Base-by-base conservation (phyloP, 92 coral and sea anemone species). In the Nematostella vectensis region DNA sequence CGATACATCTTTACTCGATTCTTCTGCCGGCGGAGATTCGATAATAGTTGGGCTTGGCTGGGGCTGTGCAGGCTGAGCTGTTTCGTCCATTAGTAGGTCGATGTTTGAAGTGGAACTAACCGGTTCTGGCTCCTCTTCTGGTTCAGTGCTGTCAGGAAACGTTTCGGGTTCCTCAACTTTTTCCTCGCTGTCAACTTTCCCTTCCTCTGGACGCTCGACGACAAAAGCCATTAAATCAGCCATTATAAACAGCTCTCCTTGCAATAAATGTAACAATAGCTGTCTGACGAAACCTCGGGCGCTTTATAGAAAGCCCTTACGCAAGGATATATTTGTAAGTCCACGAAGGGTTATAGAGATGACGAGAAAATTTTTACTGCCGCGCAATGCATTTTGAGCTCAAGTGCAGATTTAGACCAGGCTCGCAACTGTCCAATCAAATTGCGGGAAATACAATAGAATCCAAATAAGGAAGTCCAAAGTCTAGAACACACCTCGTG, bases 351-450 rank as follows among this genome's bases (percentile, higher is more conserved):
- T 66, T 66, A 53, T 53, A 53, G 57, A 53, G 55, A 59, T 27
- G 72, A 66, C 53, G 72, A 37, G 55, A 56, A 0, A 42, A 54
- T 43, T 54, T 66, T 42, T 66, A 54, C 55, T 53, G 62, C 45
- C 47, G 72, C 72, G 72, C 72, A 66, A 66, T 64, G 40, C 70
- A 51, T 55, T 66, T 66, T 55, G 72, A 66, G 63, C 60, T 50
- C 40, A 20, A 48, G 57, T 54, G 51, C 51, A n/a, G 72, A 75
- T 75, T 67, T 75, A 68, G 68, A 48, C 59, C 38, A 68, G 68
- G 70, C 67, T 26, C 31, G 18, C 33, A 11, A 23, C 25, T 66
- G 42, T 9, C 82, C 82, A 76, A 76, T 76, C 76, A 76, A 18
- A 67, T 27, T 21, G 58, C 70, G 4, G 20, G 31, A 53, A 33